Base-by-base conservation (phyloP, 2,888 invertebrate species). In the Biston betularia region DNA sequence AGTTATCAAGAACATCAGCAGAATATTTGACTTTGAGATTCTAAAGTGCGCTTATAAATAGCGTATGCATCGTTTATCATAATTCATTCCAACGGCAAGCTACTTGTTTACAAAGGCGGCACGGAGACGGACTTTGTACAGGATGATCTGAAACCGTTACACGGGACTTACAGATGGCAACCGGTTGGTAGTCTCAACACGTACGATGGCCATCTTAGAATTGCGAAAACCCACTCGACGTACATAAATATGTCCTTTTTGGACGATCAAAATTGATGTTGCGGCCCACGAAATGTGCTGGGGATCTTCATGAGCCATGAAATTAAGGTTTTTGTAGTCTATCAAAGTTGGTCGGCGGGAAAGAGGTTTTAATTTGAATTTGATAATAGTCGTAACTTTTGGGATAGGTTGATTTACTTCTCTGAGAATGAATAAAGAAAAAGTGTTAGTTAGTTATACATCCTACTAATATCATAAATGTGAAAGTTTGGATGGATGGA, bases 161-260 rank as follows among this genome's bases (percentile, higher is more conserved):
- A 57, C 60, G 55, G 63, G 48, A 45, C 44, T 63, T 59, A 59
- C 67, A 67, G 70, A 69, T 71, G 69, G 68, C 62, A 52, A 48
- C 64, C 52, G 62, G 65, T 57, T 46, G 33, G 65, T 69, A 79
- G 60, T 68, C 60, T 52, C 34, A 53, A 63, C 87, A 88, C 88
- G 88, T 87, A 80, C 79, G 56, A 68, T 75, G 72, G 79, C 84
- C 83, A 83, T 86, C 82, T 86, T 84, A 81, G 76, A 74, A 72
- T 76, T 79, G 76, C 65, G 76, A 74, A 75, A 83, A 79, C 80
- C 78, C 76, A 80, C 77, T 79, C 76, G 72, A 75, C 76, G 78
- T 76, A 81, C 81, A 75, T 76, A 78, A 67, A 69, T 71, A 75
- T 75, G 76, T 75, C 81, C 80, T 81, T 77, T 79, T 78, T 76